Evolutionary conservation across 2,113 vertebrate species (phyloP).

Genomic region (Mystacornis crossleyi): DNA sequence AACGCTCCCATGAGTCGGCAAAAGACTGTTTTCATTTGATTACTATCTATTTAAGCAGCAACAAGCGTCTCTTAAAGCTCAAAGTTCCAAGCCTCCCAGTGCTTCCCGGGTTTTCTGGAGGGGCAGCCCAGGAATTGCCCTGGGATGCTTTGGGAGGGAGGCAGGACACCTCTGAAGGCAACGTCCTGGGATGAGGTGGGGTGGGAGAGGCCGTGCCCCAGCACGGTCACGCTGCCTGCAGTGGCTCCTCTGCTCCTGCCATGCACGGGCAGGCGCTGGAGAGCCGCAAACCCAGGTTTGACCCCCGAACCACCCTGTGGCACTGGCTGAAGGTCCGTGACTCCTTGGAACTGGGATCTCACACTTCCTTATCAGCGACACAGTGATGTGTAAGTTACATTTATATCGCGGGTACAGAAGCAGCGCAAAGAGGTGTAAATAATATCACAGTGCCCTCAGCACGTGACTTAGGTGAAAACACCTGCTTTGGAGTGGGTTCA

Average conservation of each 20-base stretch:
- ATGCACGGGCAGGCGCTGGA: fast-evolving
- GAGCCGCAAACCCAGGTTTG: neutral
- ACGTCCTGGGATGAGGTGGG: neutral
- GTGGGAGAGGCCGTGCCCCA: neutral
- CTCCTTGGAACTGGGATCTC: neutral
- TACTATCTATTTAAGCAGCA: slow-evolving; percentile 42
- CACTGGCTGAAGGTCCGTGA: neutral
- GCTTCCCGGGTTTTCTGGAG: neutral
- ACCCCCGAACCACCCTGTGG: neutral
- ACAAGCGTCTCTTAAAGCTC: neutral
- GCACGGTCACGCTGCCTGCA: fast-evolving
- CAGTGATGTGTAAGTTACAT: neutral
- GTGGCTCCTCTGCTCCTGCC: neutral
- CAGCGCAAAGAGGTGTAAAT: neutral
- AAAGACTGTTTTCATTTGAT: neutral
- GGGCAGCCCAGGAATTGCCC: neutral
- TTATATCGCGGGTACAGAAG: neutral
- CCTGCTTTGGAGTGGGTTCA: neutral
- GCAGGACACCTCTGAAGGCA: neutral
- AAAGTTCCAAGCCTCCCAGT: neutral
- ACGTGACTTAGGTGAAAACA: neutral
- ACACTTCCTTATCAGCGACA: neutral
- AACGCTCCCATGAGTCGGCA: slow-evolving; percentile 32
- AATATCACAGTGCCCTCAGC: neutral
- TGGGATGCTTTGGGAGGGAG: neutral